Evolutionary conservation across 2,888 invertebrate genomes (phyloP).

Genomic region (Agrenia bidenticulata): DNA sequence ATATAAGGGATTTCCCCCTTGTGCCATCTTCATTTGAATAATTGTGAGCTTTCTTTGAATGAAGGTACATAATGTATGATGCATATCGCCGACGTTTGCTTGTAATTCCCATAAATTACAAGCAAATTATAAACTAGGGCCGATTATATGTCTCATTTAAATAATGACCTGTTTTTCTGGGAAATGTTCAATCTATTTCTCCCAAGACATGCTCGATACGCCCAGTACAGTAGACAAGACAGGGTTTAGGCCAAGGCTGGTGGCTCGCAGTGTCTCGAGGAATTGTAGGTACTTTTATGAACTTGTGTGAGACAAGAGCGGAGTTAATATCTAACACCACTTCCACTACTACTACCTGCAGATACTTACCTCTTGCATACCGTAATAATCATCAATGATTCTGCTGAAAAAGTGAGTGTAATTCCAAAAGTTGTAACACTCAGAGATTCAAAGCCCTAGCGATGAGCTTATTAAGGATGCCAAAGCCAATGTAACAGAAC

Average conservation of each 20-base stretch:
- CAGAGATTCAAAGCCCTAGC: no score
- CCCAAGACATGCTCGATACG: constrained; percentile 5
- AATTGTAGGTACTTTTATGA: constrained; percentile 1
- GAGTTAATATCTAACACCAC: background rate
- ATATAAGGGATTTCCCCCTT: no score
- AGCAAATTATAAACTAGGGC: background rate
- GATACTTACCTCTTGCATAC: background rate
- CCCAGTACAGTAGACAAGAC: background rate
- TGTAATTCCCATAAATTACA: background rate
- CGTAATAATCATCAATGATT: no score
- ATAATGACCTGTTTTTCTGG: constrained; percentile 20
- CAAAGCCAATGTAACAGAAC: no score
- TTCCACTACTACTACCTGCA: background rate
- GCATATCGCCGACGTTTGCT: no score
- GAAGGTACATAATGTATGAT: no score
- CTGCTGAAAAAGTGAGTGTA: no score
- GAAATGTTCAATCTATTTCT: constrained; percentile 3
- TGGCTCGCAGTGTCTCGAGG: background rate
- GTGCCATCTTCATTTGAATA: no score
- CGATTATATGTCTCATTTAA: constrained; percentile 10
- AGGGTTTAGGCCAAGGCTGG: constrained; percentile 18
- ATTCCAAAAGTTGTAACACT: no score
- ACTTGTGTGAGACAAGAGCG: no score
- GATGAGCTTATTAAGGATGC: no score
- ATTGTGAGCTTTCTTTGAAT: no score